A percentile compares a stretch with the other conserved stretches of the same genome.
Conservation (phyloP, 92 coral and sea anemone species). For the Palythoa grandis region DNA sequence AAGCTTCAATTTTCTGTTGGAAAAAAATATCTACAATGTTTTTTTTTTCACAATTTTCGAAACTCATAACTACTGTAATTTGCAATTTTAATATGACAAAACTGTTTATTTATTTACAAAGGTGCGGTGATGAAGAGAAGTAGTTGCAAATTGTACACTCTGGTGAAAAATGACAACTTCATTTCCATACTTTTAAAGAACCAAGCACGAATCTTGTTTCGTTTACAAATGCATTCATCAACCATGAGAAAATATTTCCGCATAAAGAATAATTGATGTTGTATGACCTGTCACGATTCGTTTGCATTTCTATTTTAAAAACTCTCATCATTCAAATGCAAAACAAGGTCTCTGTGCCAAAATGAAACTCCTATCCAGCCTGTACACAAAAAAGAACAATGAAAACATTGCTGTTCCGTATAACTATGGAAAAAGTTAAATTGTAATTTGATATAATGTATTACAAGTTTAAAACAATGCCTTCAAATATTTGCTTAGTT, state of each 20-base stretch:
- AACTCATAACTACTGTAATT: not conserved
- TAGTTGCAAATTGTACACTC: not conserved
- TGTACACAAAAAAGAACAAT: not conserved
- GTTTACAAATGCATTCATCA: no score
- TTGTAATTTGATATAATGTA: conserved; percentile 12
- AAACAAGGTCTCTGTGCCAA: not conserved
- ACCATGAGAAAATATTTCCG: no score
- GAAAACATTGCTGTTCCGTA: not conserved
- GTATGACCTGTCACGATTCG: not conserved
- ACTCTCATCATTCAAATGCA: not conserved
- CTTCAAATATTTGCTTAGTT: conserved; percentile 34
- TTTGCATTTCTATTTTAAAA: not conserved
- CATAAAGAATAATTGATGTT: no score
- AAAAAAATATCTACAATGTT: not conserved
- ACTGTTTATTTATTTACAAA: not conserved
- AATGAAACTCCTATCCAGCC: not conserved
- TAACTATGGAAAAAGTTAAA: not conserved
- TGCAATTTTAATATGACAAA: not conserved
- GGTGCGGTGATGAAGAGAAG: not conserved
- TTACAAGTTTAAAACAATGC: conserved; percentile 8
- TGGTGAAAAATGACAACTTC: not conserved
- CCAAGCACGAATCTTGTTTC: no score
- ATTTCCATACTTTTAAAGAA: no score
- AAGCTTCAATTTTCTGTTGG: no score
- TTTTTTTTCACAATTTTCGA: not conserved